Evolutionary conservation across 2,797 vertebrate genomes (phyloP), one percentile per base, ranked within the genome.

Genomic region (Hyperoplus lanceolatus): DNA sequence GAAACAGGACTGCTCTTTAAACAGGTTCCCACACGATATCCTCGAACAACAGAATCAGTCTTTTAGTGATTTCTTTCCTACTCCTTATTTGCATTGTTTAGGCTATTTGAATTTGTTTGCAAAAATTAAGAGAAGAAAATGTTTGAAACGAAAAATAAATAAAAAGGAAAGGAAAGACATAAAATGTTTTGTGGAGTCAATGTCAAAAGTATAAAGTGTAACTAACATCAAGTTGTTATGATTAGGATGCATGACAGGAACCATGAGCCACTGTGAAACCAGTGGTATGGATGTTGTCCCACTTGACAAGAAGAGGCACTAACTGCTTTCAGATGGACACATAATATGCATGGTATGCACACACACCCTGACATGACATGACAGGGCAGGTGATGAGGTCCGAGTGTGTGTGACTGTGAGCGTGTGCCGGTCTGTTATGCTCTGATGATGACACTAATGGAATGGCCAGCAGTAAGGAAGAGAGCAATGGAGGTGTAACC

Each of bases 391-490:
- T 64, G 54, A 77, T 15, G 59, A 79, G 14, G n/a, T 45, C 3
- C 11, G 12, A 60, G 39, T 65, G 50, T 38, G 50, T 80, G 67
- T 62, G 66, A 43, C 51, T 50, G 53, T 14, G 69, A 43, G 18
- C 2, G 11, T 14, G 21, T 46, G 54, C 71, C 21, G 61, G 21
- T 81, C 67, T 50, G 48, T 77, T 68, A 73, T 82, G 77, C 48
- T 8, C 53, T 4, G 29, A 64, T 43, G 77, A 68, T 85, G 90
- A 90, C 82, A 87, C 75, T 85, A 80, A 84, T 85, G 67, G 70
- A 74, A 73, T 82, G 72, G 43, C 72, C 50, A 59, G 64, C 39
- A 41, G 51, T 74, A 73, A 80, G 46, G 46, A 56, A 75, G 50
- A 9, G 16, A 39, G 56, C 16, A 11, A 18, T 58, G 55, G 60